Conservation (phyloP, 2,888 invertebrate genomes). For the Drosophila recens region DNA sequence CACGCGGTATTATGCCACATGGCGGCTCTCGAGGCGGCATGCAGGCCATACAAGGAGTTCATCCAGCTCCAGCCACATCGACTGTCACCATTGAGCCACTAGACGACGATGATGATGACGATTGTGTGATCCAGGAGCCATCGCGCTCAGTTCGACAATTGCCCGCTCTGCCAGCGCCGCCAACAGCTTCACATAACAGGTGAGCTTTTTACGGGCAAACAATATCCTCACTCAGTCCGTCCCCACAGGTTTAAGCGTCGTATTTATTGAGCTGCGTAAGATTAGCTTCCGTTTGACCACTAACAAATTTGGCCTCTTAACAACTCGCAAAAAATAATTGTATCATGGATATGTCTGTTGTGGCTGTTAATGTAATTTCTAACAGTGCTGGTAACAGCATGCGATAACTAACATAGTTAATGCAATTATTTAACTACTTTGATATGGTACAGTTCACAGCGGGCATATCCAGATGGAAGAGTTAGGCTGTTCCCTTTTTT, state of each 20-base stretch:
- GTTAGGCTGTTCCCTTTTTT: conserved; percentile 46
- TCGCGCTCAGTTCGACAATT: conserved; percentile 65
- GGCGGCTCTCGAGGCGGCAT: conserved; percentile 55
- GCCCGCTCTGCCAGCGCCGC: conserved; percentile 80
- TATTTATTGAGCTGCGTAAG: conserved; percentile 28
- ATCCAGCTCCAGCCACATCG: conserved; percentile 55
- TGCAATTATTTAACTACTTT: not conserved
- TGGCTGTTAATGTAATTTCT: not conserved
- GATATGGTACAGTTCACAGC: not conserved
- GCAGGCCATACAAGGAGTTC: conserved; percentile 62
- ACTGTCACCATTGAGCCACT: conserved; percentile 77
- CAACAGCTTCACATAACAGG: conserved; percentile 73
- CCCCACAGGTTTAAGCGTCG: conserved; percentile 36
- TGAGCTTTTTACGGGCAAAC: conserved; percentile 55
- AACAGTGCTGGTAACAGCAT: no score
- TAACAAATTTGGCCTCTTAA: conserved; percentile 29
- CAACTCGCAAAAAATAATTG: not conserved
- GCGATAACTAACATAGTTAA: no score
- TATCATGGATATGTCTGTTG: conserved; percentile 32
- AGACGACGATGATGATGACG: conserved; percentile 78
- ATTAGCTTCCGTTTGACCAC: conserved; percentile 30
- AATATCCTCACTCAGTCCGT: not conserved
- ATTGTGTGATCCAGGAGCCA: conserved; percentile 71
- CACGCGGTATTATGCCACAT: conserved; percentile 44
- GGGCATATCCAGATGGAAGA: conserved; percentile 11